Base-by-base conservation (phyloP, 2,888 invertebrate genomes). In the Ennomos erosarius region DNA sequence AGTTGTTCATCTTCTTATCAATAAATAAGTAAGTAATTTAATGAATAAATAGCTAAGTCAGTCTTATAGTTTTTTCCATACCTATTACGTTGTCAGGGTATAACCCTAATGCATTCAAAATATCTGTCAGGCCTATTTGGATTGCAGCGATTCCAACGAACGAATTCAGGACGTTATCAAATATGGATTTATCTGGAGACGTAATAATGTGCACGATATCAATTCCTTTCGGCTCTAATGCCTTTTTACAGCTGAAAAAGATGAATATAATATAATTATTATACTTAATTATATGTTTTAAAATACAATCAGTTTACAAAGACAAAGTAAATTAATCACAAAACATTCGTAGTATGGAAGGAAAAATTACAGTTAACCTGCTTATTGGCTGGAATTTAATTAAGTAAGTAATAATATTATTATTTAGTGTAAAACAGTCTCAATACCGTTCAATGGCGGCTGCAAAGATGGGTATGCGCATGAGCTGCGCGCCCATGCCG, bases 111-210 rank as follows among this genome's bases (percentile, higher is more conserved):
- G 82, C 85, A 12, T 75, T 79, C 8, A 94, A 73, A 0, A 87
- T 56, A 54, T 88, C 88, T 1, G 88, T 88, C 64, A 87, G 75
- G 4, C 84, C 94, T 62, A 96, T 95, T 92, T 94, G 93, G 4
- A 93, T 79, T 0, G 96, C 95, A n/a, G 96, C 95, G 61, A 97
- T 96, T 13, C 95, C 95, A 11, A 96, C 94, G 81, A 97, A 97
- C 1, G 95, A 95, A 79, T 95, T 90, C 3, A 96, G 79, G 43
- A 95, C 95, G 73, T 95, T 94, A 54, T 89, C 82, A 53, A 85
- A 88, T 16, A 75, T 85, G 0, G 79, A 85, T 34, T 94, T 93
- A 70, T 96, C 95, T 1, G 87, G 84, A 0, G 93, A 92, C n/a
- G 95, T 94, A 9, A 97, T 87, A 40, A 97, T 93, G 8, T 95